Conservation (phyloP, 2,113 vertebrate genomes). For the Tragelaphus buxtoni region DNA sequence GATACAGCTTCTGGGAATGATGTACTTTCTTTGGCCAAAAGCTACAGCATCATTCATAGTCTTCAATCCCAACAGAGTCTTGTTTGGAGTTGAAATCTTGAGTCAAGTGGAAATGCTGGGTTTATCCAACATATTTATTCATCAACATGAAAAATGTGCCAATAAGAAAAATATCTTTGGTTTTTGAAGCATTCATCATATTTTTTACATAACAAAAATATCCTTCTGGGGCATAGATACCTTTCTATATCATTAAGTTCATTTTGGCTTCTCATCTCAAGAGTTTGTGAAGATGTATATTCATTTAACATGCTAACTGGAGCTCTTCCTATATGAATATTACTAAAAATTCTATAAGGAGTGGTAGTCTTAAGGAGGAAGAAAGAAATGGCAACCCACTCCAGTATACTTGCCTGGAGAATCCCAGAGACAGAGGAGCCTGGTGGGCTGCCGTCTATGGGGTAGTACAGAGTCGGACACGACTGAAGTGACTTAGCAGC, state of each 20-base stretch:
- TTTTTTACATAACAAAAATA: slow-evolving; percentile 13
- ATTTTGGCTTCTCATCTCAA: neutral
- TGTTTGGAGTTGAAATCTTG: neutral
- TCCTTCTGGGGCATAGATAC: neutral
- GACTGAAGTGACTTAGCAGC: neutral
- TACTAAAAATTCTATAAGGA: neutral
- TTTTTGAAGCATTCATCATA: neutral
- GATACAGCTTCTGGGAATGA: slow-evolving; percentile 43
- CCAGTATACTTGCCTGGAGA: neutral
- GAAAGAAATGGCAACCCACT: neutral
- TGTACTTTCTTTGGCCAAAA: neutral
- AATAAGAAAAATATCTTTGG: neutral
- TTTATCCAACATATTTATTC: neutral
- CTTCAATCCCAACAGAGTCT: neutral
- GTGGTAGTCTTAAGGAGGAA: neutral
- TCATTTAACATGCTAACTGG: neutral
- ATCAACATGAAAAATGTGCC: slow-evolving; percentile 5
- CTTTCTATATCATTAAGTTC: neutral
- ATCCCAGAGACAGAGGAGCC: neutral
- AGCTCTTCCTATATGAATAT: neutral
- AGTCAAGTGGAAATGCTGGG: neutral
- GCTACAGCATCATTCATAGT: neutral
- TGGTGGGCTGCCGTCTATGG: neutral
- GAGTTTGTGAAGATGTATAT: neutral
- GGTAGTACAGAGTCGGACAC: neutral